These are phyloP conservation scores for Coboldia fuscipes DNA, from an alignment of 1,140 invertebrate species.

Conservation along the genomic window DNA sequence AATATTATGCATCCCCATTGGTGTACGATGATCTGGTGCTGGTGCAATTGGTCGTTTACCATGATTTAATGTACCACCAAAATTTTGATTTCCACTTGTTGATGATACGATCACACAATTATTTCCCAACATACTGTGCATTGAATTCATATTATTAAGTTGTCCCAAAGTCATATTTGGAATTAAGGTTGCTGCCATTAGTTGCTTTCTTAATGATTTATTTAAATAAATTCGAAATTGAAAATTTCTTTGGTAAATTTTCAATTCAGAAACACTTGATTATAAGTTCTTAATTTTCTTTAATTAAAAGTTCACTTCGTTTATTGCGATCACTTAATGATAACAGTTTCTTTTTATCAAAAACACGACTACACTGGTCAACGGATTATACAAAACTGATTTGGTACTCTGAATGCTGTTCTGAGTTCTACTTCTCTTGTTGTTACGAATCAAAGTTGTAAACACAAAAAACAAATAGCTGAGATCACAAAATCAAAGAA, in stretches of 20 bases:
- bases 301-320: no score
- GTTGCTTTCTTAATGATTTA: no score
- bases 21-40: slow-evolving; percentile 13
- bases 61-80: neutral
- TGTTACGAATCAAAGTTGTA: neutral
- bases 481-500: neutral
- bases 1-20: slow-evolving; percentile 17
- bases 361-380: neutral
- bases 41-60: slow-evolving; percentile 15
- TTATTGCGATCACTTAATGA: no score
- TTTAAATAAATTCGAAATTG: neutral
- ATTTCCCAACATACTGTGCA: no score
- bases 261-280: neutral
- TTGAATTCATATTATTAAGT: slow-evolving; percentile 2
- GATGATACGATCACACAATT: slow-evolving; percentile 18
- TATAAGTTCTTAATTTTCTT: neutral
- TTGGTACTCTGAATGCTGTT: neutral
- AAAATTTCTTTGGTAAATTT: neutral
- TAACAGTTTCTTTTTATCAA: neutral
- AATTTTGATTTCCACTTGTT: slow-evolving; percentile 8
- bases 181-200: slow-evolving; percentile 1
- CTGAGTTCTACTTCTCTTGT: slow-evolving; percentile 1
- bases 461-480: neutral
- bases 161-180: slow-evolving; percentile 4
- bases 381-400: neutral